Conservation (phyloP, 2,113 vertebrate species). For the Coturnix japonica region DNA sequence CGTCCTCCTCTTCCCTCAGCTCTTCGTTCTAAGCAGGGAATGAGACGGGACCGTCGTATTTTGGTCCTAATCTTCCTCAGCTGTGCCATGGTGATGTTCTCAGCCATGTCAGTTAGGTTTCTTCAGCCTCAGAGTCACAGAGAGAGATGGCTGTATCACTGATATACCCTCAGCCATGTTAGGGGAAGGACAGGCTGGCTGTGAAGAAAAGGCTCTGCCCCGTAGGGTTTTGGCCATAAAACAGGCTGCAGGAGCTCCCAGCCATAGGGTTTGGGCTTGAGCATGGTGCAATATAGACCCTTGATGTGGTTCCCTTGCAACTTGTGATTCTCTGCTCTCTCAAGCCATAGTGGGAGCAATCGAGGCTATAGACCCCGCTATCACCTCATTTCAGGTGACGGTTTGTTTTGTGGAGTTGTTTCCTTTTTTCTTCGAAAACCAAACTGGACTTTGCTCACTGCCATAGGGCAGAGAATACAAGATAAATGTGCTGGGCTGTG, state of each 20-base stretch:
- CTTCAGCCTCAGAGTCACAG: too few species aligned
- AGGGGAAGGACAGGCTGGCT: too few species aligned
- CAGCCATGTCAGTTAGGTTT: too few species aligned
- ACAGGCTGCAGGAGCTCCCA: too few species aligned
- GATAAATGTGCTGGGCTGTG: background rate
- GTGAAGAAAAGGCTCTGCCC: too few species aligned
- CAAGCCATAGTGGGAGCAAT: accelerated
- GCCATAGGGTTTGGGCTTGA: too few species aligned
- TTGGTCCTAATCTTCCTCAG: background rate
- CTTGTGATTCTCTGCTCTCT: background rate
- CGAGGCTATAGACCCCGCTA: accelerated
- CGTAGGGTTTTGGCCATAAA: too few species aligned
- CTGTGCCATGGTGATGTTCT: too few species aligned
- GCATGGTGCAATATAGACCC: too few species aligned
- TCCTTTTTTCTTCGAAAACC: background rate
- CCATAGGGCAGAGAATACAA: background rate
- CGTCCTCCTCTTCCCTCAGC: background rate
- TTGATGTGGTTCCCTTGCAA: too few species aligned
- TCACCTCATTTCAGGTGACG: background rate
- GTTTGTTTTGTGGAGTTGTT: accelerated
- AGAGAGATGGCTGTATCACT: too few species aligned
- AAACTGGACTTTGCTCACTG: background rate
- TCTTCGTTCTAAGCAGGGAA: background rate
- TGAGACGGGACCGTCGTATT: background rate
- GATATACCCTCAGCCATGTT: background rate